Base-by-base conservation (phyloP, 2,797 vertebrate species). In the Lacerta agilis region DNA sequence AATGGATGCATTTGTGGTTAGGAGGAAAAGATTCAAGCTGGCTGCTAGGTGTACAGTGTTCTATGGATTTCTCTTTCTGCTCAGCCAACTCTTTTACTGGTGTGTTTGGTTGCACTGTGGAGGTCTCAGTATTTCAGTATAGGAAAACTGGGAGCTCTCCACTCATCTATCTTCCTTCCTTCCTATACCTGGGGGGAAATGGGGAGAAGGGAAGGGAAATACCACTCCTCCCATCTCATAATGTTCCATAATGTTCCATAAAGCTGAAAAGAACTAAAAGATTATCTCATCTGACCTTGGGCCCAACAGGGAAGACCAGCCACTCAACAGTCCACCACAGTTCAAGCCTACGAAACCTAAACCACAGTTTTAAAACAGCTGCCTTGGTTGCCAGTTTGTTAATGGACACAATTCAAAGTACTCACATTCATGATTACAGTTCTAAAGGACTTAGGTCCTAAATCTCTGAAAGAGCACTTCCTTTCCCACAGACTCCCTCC, bases 1-100 rank as follows among this genome's bases (percentile, higher is more conserved):
- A 87, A 33, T 64, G 45, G 1, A 3, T 36, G 82, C 43, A 4
- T 0, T 0, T 0, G 0, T 0, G 0, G 2, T 91, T 36, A 49
- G 80, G 49, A 36, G 43, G 23, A n/a, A 6, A 29, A 81, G 7
- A 20, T 41, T 49, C 58, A 36, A 64, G 33, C 23, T 23, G 5
- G 5, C 29, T 43, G 1, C 27, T 27, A 61, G 23, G n/a, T 25
- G n/a, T 27, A 18, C 17, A 64, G 0, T 75, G 17, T 18, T 38
- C 18, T 36, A 18, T 23, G 13, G 33, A 18, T 49, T 13, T 13
- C 23, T 29, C 79, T 36, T 13, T 29, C 25, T 72, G n/a, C 41
- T 36, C 29, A 43, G 23, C 17, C 27, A 15, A 33, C 43, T 33
- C 36, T 72, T 29, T 3, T n/a, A 49, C 27, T 49, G 9, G 20